Evolutionary conservation across 53 echinoderm and acorn worm species (phyloP), one percentile per base, ranked within the genome.

Genomic region (Echinometra lucunter): DNA sequence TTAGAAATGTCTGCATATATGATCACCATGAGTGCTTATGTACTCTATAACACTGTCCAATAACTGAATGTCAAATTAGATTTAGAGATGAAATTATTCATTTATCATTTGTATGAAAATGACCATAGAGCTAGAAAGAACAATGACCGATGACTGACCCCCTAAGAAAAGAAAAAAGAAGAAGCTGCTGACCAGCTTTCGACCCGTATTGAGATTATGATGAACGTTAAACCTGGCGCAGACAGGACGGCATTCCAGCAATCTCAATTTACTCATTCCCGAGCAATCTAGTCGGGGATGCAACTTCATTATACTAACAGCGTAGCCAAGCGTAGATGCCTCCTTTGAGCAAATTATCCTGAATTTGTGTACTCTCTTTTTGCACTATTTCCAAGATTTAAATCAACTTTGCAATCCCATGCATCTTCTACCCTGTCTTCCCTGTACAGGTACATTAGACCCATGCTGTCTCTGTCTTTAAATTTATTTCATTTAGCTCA

Each of bases 141-240:
- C 92, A 78, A 45, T 92, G 92, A 45, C 92, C 92, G 55, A 53
- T 56, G 74, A 9, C 30, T 92, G 92, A 92, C 80, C 92, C 78
- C 92, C 25, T 53, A 40, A 23, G 49, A 49, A 28, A 9, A 30
- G 8, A 49, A 53, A 44, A 53, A 85, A 25, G 13, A 47, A 85
- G 47, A 19, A 85, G n/a, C 28, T 0, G 23, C 93, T 93, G 93
- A 93, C 93, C 75, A 78, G 44, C 10, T 93, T 57, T 49, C 57
- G 80, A 93, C 93, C 93, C 58, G 30, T 56, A 78, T 80, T 56
- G 66, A 94, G 63, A 83, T 83, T 82, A 94, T 94, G 94, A 94
- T 94, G 94, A 85, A 94, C 85, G 94, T 58, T 83, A 94, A 83
- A 83, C 63, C 58, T 57, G 35, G 58, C 57, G 44, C 85, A 83